phyloP scores from a whole-genome alignment of 1,140 invertebrate species.

The Antheraea pernyi region DNA sequence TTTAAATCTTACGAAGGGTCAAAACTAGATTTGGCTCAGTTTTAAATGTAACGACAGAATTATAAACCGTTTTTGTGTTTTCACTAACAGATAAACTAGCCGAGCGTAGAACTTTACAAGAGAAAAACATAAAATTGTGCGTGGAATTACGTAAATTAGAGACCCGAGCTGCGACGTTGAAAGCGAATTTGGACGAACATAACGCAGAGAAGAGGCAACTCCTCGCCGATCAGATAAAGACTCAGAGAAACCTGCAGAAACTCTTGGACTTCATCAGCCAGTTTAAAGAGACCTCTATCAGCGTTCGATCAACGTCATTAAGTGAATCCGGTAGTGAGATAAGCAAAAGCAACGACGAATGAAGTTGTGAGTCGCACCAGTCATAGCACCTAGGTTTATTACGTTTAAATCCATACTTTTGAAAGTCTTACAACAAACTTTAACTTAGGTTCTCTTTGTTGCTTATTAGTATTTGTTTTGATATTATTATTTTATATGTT shows the following conservation, averaged over 20 bases:
- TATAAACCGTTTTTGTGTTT: neutral
- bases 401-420: no score
- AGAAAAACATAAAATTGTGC: conserved; percentile 70
- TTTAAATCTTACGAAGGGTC: no score
- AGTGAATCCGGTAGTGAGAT: conserved; percentile 65
- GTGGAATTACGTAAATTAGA: conserved; percentile 70
- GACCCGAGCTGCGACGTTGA: conserved; percentile 60
- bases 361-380: conserved; percentile 21
- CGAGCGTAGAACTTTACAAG: conserved; percentile 68
- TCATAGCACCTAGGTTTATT: no score
- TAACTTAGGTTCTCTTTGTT: no score
- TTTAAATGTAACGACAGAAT: no score
- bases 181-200: conserved; percentile 73
- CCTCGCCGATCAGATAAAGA: conserved; percentile 72
- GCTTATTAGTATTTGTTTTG: no score
- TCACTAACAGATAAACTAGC: conserved; percentile 65
- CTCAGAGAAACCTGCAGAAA: conserved; percentile 72
- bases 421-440: no score
- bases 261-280: conserved; percentile 74
- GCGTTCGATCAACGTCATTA: conserved; percentile 54
- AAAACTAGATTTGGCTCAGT: no score
- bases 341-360: conserved; percentile 71
- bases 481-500: no score
- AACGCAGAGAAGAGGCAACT: conserved; percentile 70
- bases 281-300: conserved; percentile 73